Evolutionary conservation across 2,888 invertebrate genomes (phyloP), one percentile per base, ranked within the genome.

Genomic region (Phengaris alcon): DNA sequence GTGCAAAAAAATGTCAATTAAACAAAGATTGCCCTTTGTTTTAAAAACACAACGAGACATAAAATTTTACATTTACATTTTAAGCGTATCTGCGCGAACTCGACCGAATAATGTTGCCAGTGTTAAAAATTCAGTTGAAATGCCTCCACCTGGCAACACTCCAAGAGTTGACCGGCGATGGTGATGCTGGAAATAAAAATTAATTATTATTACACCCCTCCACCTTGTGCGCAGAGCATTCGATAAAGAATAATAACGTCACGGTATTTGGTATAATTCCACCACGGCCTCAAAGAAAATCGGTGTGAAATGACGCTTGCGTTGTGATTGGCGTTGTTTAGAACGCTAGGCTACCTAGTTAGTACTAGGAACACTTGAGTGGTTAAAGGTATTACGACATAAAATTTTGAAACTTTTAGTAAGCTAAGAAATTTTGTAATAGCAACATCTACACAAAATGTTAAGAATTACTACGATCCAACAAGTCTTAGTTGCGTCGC

Each of bases 81-180:
- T 54, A 35, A 22, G 52, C 72, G 51, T 72, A 72, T 72, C 35
- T 52, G 72, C 72, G 72, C 68, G 51, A 73, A 76, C 68, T 73
- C 78, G 75, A 78, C 77, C 75, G 77, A 69, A 76, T 76, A 77
- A 78, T 77, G 78, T 77, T 79, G 77, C 77, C 77, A 78, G 76
- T 51, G 77, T 79, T 78, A 77, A 80, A 79, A 79, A 79, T 78
- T 77, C 79, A 78, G 78, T 78, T 75, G 72, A 78, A 76, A 57
- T 77, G 77, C 75, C 75, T 72, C 75, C 79, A 79, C 77, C 81
- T 81, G 81, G 81, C 80, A 79, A 77, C 79, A 77, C 77, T 80
- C 81, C 81, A 81, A 79, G 77, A 77, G 78, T 73, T 75, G 75
- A 74, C 78, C 73, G 64, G 35, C 35, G 35, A 73, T 59, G 44